phyloP scores from a whole-genome alignment of 23 tunicate species.

The Diplosoma virens region DNA sequence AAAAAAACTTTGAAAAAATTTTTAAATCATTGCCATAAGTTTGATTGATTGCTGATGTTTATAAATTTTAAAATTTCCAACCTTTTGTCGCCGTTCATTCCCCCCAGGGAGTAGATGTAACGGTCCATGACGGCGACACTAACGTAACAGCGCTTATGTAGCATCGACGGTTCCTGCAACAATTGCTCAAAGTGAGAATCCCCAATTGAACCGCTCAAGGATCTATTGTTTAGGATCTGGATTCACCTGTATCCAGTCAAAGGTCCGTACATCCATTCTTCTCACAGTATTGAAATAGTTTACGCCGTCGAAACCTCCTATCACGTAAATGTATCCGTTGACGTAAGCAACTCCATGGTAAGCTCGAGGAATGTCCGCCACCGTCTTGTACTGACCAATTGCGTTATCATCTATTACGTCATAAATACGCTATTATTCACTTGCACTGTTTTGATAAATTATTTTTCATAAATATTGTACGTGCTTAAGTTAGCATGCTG shows the following conservation, averaged over 20 bases:
- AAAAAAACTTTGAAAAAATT: no score
- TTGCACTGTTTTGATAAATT: no score
- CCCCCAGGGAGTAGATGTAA: constrained; percentile 81
- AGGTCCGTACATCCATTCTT: constrained; percentile 64
- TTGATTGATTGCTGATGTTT: no score
- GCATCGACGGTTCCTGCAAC: constrained; percentile 84
- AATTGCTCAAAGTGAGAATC: neutral
- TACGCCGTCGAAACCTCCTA: constrained; percentile 92
- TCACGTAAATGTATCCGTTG: constrained; percentile 66
- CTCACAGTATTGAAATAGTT: constrained; percentile 85
- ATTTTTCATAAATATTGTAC: no score
- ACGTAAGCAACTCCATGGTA: constrained; percentile 92
- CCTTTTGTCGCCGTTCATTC: constrained; percentile 91
- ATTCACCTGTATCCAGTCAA: constrained; percentile 78
- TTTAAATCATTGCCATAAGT: no score
- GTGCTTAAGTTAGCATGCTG: no score
- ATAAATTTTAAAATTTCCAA: neutral
- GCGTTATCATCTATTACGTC: constrained; percentile 54
- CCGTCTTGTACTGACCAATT: constrained; percentile 49
- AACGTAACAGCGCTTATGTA: constrained; percentile 88
- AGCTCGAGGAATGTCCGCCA: constrained; percentile 79
- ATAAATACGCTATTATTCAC: no score
- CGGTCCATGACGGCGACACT: constrained; percentile 74
- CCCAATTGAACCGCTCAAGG: neutral
- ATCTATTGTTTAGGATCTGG: neutral